Evolutionary conservation across 2,113 vertebrate genomes (phyloP).

Genomic region (Oryzias curvinotus): DNA sequence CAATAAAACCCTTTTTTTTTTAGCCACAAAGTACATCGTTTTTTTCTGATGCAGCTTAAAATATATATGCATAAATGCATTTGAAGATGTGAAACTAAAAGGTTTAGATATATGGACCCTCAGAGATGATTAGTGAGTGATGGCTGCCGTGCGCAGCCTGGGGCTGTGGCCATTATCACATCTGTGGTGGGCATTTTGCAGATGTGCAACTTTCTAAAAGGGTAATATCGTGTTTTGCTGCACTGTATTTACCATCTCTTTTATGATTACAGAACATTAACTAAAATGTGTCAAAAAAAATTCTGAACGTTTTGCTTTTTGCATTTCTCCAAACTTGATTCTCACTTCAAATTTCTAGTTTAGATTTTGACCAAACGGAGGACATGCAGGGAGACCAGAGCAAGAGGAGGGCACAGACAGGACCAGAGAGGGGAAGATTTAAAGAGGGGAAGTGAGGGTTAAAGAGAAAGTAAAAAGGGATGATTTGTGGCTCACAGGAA

Average conservation of each 20-base stretch:
- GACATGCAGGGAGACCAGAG: not conserved
- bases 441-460: slow-evolving; percentile 41
- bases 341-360: not conserved
- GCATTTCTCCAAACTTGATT: not conserved
- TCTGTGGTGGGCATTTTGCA: slow-evolving; percentile 10
- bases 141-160: slow-evolving; percentile 20
- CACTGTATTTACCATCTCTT: no score
- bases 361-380: slow-evolving; percentile 15
- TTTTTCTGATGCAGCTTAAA: no score
- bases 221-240: no score
- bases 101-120: slow-evolving; percentile 47
- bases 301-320: no score
- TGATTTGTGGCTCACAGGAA: slow-evolving; percentile 64
- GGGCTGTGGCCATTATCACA: slow-evolving; percentile 26
- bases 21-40: no score
- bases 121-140: slow-evolving; percentile 58
- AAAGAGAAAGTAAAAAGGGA: slow-evolving; percentile 27
- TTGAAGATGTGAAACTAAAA: slow-evolving; percentile 41
- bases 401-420: slow-evolving; percentile 8
- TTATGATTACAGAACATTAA: no score
- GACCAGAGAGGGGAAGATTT: slow-evolving; percentile 30
- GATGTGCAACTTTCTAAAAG: slow-evolving; percentile 1
- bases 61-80: not conserved
- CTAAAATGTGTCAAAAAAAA: no score
- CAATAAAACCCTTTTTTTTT: no score